These are phyloP conservation scores for Erannis defoliaria DNA, from an alignment of 2,888 invertebrate species.

Conservation along the genomic window DNA sequence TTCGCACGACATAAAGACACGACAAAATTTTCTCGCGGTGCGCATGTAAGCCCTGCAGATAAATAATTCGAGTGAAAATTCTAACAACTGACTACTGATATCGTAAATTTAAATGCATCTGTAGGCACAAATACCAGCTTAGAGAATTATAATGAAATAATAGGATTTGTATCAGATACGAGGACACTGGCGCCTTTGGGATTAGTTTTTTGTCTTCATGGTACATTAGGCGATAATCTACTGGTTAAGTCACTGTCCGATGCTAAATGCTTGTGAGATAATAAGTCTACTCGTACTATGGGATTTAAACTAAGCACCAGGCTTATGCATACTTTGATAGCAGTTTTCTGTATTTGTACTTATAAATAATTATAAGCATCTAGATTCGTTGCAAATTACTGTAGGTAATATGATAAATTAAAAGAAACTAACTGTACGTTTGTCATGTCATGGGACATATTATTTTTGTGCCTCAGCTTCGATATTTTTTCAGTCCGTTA, in stretches of 20 bases:
- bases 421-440: no score
- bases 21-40: no score
- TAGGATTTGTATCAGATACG: conserved; percentile 58
- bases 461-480: no score
- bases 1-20: no score
- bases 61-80: no score
- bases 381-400: background rate
- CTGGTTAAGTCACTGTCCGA: conserved; percentile 44
- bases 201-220: conserved; percentile 58
- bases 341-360: background rate
- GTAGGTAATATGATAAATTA: no score
- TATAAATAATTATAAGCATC: background rate
- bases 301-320: background rate
- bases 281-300: background rate
- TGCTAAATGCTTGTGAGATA: conserved; percentile 19
- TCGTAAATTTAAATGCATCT: conserved; percentile 13
- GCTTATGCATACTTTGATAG: background rate
- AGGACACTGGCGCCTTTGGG: conserved; percentile 67
- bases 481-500: no score
- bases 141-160: conserved; percentile 46
- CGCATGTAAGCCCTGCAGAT: no score
- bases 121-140: conserved; percentile 13
- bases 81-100: background rate
- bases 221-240: conserved; percentile 54
- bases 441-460: no score